A percentile compares a stretch with the other conserved stretches of the same genome.
Conservation (phyloP, 2,888 invertebrate species). For the Onthophagus sagittarius region DNA sequence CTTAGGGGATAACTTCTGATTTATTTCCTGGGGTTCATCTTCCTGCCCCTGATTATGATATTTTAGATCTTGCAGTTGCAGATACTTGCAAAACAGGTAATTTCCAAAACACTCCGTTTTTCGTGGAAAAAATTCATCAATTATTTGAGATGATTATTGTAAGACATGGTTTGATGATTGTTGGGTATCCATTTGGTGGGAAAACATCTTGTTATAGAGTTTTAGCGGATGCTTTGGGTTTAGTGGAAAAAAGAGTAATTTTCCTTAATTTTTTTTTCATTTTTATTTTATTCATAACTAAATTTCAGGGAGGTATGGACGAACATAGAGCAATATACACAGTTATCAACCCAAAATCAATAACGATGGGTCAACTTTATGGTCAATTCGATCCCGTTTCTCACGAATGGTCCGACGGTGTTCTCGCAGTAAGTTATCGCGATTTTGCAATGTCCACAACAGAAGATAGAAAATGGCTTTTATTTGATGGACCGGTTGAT, state of each 20-base stretch:
- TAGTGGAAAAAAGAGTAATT: conserved; percentile 67
- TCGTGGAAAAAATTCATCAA: conserved; percentile 85
- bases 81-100: conserved; percentile 67
- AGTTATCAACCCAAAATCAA: conserved; percentile 90
- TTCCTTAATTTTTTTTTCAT: neutral
- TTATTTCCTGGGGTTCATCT: conserved; percentile 83
- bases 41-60: conserved; percentile 74
- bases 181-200: conserved; percentile 88
- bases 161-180: conserved; percentile 91
- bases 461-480: conserved; percentile 86
- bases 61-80: conserved; percentile 61
- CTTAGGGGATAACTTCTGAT: conserved; percentile 85
- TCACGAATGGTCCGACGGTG: conserved; percentile 92
- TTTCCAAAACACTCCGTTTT: conserved; percentile 79
- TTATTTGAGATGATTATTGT: conserved; percentile 95
- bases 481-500: conserved; percentile 95
- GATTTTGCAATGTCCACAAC: conserved; percentile 71
- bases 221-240: conserved; percentile 74
- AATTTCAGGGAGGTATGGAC: conserved; percentile 61
- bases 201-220: conserved; percentile 83
- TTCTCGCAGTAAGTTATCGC: conserved; percentile 79
- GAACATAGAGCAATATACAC: conserved; percentile 75
- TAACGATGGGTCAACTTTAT: conserved; percentile 93
- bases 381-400: conserved; percentile 92
- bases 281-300: too few species aligned